Conservation (phyloP, 1,140 invertebrate genomes). For the Parapsyche elsis region DNA sequence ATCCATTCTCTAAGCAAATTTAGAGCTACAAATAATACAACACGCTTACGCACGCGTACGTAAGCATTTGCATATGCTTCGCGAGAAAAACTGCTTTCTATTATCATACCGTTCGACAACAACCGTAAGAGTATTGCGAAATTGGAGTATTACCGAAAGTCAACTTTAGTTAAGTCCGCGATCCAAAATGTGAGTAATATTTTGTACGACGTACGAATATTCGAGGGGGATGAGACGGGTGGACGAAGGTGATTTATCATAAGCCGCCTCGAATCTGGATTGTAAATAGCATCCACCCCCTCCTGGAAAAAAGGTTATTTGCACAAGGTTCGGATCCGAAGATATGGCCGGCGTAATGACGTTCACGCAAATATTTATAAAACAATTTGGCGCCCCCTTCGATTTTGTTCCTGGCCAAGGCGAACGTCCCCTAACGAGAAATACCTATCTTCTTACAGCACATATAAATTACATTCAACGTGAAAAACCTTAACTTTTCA, state of each 20-base stretch:
- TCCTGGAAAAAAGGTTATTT: constrained; percentile 27
- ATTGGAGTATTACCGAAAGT: no score
- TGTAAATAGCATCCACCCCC: not conserved
- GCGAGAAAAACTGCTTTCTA: no score
- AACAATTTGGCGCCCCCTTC: constrained; percentile 38
- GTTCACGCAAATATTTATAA: constrained; percentile 49
- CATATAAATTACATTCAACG: not conserved
- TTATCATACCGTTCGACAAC: no score
- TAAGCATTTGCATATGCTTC: no score
- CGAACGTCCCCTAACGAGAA: constrained; percentile 34
- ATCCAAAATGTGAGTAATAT: not conserved
- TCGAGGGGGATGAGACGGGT: not conserved
- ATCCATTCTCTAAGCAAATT: constrained; percentile 16
- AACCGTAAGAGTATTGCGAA: no score
- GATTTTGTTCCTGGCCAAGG: not conserved
- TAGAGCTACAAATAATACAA: no score
- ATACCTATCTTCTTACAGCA: not conserved
- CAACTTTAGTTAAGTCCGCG: no score
- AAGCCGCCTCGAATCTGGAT: constrained; percentile 6
- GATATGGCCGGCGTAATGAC: constrained; percentile 47
- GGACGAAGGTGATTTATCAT: constrained; percentile 2
- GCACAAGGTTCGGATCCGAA: constrained; percentile 27
- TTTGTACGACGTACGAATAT: not conserved
- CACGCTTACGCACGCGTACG: no score
- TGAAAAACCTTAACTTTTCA: no score